phyloP scores from a whole-genome alignment of 2,113 vertebrate species.

The Corvus cornix region DNA sequence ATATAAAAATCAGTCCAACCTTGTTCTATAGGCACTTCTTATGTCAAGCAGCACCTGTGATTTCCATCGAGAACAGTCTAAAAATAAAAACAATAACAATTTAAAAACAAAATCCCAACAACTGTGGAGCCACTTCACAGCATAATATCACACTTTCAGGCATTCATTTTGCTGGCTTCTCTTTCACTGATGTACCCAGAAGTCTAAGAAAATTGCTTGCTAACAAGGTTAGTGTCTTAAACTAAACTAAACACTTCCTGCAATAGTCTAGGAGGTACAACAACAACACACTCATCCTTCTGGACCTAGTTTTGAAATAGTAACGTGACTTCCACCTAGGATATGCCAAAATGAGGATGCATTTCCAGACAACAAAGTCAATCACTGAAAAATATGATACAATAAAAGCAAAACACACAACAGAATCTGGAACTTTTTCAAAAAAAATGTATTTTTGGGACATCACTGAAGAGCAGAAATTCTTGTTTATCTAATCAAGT shows the following conservation, averaged over 20 bases:
- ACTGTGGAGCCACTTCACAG: neutral
- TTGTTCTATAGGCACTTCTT: neutral
- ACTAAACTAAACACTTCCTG: neutral
- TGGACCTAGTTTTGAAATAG: neutral
- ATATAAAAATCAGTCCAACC: neutral
- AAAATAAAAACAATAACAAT: neutral
- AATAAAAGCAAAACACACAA: neutral
- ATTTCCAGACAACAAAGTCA: neutral
- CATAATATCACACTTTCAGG: neutral
- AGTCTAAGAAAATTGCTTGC: neutral
- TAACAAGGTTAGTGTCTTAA: neutral
- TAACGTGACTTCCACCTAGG: neutral
- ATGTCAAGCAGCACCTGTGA: neutral
- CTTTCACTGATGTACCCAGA: neutral
- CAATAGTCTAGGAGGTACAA: neutral
- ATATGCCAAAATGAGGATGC: neutral
- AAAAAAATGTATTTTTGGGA: neutral
- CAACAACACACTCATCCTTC: neutral
- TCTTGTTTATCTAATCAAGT: neutral
- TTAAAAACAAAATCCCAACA: neutral
- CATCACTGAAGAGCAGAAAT: neutral
- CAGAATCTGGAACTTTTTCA: neutral
- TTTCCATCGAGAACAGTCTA: neutral
- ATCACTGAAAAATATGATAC: accelerated
- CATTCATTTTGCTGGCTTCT: neutral